Evolutionary conservation across 2,888 invertebrate genomes (phyloP), one percentile per base, ranked within the genome.

Genomic region (Crepidodera aurea): DNA sequence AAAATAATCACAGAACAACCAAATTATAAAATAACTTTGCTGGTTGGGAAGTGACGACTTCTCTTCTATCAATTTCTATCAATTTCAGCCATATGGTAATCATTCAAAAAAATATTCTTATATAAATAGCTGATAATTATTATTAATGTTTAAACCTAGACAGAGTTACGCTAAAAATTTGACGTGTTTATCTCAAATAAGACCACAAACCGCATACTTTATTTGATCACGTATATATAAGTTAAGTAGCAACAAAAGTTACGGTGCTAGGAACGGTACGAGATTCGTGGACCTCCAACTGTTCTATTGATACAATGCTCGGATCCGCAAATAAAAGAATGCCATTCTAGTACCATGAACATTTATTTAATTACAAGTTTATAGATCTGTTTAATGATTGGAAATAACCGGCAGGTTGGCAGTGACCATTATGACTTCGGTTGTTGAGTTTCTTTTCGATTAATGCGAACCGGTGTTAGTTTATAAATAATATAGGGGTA

Each of bases 251-350:
- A 32, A n/a, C 32, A 40, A 40, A 40, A 40, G 40, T 54, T 57
- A 57, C 57, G 57, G 57, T 57, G 37, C 39, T 48, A 15, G n/a
- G 12, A 57, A 57, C 57, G 57, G 57, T 57, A 48, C 48, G 57
- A 56, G 42, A 37, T 48, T 57, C 48, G 46, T 37, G 46, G 46
- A 56, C 56, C 46, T 56, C 46, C 46, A 46, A 46, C 56, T 56
- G 46, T 37, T 56, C 12, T 16, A 15, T 16, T 7, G 10, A 27
- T 29, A 46, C 16, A 46, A 44, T 4, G 19, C 18, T 18, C 32
- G 25, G 22, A 32, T 42, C 54, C n/a, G 55, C 8, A 37, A 37
- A 15, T 37, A 37, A 37, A 48, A 37, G 34, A 50, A 57, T 57
- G 12, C 48, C 56, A 56, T 56, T 37, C 40, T 18, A 6, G 18